Evolutionary conservation across 1,140 invertebrate species (phyloP).

Genomic region (Belonocnema kinseyi): DNA sequence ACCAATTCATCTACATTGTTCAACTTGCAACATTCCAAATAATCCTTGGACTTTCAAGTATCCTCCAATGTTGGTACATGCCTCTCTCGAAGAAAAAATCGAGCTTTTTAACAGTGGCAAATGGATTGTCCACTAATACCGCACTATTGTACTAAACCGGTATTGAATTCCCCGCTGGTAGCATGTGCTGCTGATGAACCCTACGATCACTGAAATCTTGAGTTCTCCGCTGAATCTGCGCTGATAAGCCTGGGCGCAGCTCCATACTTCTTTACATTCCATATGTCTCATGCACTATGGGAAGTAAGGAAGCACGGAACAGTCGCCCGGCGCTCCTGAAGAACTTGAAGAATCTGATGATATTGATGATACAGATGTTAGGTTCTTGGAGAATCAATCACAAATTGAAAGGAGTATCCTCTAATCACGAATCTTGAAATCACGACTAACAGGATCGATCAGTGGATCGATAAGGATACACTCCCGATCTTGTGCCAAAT

Average conservation of each 20-base stretch:
- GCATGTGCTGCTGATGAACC: conserved; percentile 18
- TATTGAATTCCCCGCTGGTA: no score
- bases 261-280: conserved; percentile 99
- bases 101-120: neutral
- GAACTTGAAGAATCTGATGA: neutral
- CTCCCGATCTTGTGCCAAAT: no score
- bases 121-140: neutral
- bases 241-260: conserved; percentile 75
- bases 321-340: conserved; percentile 74
- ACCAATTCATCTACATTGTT: conserved; percentile 12
- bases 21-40: neutral
- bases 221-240: conserved; percentile 15
- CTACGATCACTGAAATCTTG: conserved; percentile 21
- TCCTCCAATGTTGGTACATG: neutral
- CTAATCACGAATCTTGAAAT: conserved; percentile 4
- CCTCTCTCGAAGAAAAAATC: neutral
- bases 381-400: neutral
- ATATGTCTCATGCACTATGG: conserved; percentile 92
- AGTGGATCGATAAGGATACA: no score
- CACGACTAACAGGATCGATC: neutral
- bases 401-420: neutral
- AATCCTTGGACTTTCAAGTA: neutral
- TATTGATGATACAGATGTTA: neutral
- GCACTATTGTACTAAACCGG: no score
- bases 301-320: conserved; percentile 97